Evolutionary conservation across 2,888 invertebrate genomes (phyloP).

Genomic region (Laothoe populi): DNA sequence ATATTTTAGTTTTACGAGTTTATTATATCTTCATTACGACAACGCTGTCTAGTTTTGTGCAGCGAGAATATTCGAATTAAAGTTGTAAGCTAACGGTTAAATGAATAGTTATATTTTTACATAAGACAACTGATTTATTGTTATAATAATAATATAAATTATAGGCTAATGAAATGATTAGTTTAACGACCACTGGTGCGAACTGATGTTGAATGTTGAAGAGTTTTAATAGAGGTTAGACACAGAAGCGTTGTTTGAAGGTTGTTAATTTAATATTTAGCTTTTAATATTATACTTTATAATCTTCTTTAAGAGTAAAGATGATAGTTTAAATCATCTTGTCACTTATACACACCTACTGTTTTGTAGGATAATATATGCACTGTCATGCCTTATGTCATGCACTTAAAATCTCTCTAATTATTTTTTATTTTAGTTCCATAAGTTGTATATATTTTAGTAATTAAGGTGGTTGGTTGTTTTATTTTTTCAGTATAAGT

Average conservation of each 20-base stretch:
- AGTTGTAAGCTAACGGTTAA: conserved; percentile 29
- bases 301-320: conserved; percentile 59
- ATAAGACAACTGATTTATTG: conserved; percentile 65
- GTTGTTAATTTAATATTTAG: conserved; percentile 76
- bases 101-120: conserved; percentile 76
- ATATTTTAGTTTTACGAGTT: conserved; percentile 27
- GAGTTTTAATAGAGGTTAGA: conserved; percentile 81
- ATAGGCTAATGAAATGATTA: conserved; percentile 63
- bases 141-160: conserved; percentile 57
- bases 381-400: conserved; percentile 44
- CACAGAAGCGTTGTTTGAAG: conserved; percentile 68
- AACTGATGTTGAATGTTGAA: conserved; percentile 83
- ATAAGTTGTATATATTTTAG: conserved; percentile 70
- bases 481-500: conserved; percentile 54
- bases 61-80: conserved; percentile 22
- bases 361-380: conserved; percentile 35
- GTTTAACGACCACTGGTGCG: conserved; percentile 81
- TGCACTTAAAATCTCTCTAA: conserved; percentile 74
- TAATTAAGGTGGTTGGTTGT: conserved; percentile 72
- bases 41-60: conserved; percentile 28
- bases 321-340: conserved; percentile 57
- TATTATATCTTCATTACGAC: conserved; percentile 15
- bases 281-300: conserved; percentile 55
- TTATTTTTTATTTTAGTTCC: conserved; percentile 60
- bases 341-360: conserved; percentile 54